phyloP scores from a whole-genome alignment of 1,140 invertebrate genomes.

The Yoshiicerus persimilis region DNA sequence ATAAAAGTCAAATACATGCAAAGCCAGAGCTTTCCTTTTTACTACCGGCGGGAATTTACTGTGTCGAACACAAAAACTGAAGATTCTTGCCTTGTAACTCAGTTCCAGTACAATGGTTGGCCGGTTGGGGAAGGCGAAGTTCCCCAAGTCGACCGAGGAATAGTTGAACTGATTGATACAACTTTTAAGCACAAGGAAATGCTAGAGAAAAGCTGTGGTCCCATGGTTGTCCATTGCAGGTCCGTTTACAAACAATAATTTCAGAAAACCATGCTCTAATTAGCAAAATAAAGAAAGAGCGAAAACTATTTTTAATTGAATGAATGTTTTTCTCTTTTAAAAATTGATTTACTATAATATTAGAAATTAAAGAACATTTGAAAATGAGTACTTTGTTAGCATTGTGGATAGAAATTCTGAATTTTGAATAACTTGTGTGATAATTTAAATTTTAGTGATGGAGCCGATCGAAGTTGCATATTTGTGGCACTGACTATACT shows the following conservation, averaged over 20 bases:
- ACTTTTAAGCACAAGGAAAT: slow-evolving; percentile 61
- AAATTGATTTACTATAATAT: too few species aligned
- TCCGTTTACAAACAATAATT: slow-evolving; percentile 52
- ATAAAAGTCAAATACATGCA: slow-evolving; percentile 82
- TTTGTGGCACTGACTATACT: slow-evolving; percentile 84
- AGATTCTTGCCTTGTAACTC: slow-evolving; percentile 63
- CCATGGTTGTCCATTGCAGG: slow-evolving; percentile 80
- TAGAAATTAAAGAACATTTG: too few species aligned
- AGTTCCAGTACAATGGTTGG: slow-evolving; percentile 88
- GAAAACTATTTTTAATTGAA: too few species aligned
- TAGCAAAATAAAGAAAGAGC: too few species aligned
- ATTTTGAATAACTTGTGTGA: too few species aligned
- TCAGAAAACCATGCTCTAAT: neutral
- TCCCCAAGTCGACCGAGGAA: slow-evolving; percentile 77
- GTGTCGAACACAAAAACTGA: slow-evolving; percentile 71
- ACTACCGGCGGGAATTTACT: slow-evolving; percentile 77
- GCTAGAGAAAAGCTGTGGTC: slow-evolving; percentile 56
- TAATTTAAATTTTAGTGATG: slow-evolving; percentile 67
- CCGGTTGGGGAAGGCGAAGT: slow-evolving; percentile 82
- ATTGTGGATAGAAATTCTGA: too few species aligned
- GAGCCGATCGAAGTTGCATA: slow-evolving; percentile 83
- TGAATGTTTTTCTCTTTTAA: neutral
- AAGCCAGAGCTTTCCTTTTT: slow-evolving; percentile 83
- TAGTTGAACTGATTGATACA: slow-evolving; percentile 76
- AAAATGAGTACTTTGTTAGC: neutral